A percentile compares a stretch with the other conserved stretches of the same genome.
phyloP scores from a whole-genome alignment of 1,140 invertebrate genomes.

The Coenobita brevimanus region DNA sequence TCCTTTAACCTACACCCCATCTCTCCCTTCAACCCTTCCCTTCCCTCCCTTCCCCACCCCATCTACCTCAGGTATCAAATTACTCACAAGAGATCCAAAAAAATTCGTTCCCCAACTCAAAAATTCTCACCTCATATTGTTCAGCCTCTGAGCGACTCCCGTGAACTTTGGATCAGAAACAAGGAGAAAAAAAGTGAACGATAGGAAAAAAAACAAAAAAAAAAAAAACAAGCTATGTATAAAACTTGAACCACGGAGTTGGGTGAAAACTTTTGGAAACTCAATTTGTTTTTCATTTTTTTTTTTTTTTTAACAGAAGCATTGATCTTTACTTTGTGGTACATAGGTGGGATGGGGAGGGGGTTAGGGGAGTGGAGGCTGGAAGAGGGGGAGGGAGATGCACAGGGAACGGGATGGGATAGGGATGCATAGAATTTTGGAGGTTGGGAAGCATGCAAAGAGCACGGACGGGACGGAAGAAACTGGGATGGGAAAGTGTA shows the following conservation, averaged over 20 bases:
- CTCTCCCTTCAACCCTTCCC: neutral
- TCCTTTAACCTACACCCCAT: neutral
- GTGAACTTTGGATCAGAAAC: slow-evolving; percentile 52
- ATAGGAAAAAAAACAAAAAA: no score
- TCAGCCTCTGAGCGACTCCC: slow-evolving; percentile 57
- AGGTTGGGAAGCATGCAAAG: neutral
- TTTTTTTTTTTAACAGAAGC: no score
- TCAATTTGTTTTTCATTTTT: slow-evolving; percentile 63
- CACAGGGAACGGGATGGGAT: neutral
- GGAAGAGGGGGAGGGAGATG: neutral
- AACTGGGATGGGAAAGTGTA: no score
- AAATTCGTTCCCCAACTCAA: slow-evolving; percentile 16
- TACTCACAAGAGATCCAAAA: slow-evolving; percentile 39
- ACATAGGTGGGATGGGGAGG: neutral
- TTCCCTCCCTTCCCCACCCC: neutral
- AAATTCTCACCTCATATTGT: slow-evolving; percentile 49
- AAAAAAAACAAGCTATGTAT: no score
- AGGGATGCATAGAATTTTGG: neutral
- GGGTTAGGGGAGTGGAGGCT: neutral
- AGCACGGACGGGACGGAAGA: neutral
- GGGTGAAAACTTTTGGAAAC: slow-evolving; percentile 55
- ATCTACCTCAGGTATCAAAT: slow-evolving; percentile 36
- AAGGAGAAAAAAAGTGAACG: no score
- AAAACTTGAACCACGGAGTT: slow-evolving; percentile 32
- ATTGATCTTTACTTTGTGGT: slow-evolving; percentile 60